A percentile compares a stretch with the other conserved stretches of the same genome.
Evolutionary conservation across 2,888 invertebrate genomes (phyloP).

Genomic region (Zonitis immaculata): DNA sequence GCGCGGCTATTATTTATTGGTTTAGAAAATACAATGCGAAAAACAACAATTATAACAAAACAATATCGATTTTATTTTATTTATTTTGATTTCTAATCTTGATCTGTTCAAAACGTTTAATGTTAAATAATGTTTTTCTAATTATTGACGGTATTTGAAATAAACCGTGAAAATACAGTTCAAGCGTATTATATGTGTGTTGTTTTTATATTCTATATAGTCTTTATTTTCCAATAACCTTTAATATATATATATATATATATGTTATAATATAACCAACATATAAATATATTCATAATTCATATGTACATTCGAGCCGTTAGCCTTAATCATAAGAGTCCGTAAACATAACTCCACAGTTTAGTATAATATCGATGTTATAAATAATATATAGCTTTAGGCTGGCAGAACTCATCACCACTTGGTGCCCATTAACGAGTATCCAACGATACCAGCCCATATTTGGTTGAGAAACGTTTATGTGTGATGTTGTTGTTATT

Average conservation of each 20-base stretch:
- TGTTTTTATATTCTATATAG: neutral
- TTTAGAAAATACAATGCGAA: neutral
- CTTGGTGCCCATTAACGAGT: conserved; percentile 28
- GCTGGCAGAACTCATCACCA: conserved; percentile 33
- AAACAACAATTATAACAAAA: too few species aligned
- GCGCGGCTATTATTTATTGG: neutral
- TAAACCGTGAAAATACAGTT: conserved; percentile 1
- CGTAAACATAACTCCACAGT: conserved; percentile 4
- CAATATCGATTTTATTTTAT: too few species aligned
- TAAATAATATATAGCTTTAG: conserved; percentile 25
- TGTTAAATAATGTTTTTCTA: neutral
- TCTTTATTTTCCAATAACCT: neutral
- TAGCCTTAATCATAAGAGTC: conserved; percentile 8
- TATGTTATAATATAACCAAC: neutral
- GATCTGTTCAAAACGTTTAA: neutral
- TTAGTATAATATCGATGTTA: conserved; percentile 18
- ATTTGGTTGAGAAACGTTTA: conserved; percentile 18
- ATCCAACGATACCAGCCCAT: conserved; percentile 27
- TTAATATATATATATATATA: too few species aligned
- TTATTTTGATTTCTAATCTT: too few species aligned
- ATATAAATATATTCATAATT: conserved; percentile 4
- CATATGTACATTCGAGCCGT: conserved; percentile 5
- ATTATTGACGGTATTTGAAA: neutral
- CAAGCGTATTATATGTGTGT: neutral
- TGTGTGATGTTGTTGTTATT: neutral